These are phyloP conservation scores for Hyphantria cunea DNA, from an alignment of 1,140 invertebrate species.

Conservation along the genomic window DNA sequence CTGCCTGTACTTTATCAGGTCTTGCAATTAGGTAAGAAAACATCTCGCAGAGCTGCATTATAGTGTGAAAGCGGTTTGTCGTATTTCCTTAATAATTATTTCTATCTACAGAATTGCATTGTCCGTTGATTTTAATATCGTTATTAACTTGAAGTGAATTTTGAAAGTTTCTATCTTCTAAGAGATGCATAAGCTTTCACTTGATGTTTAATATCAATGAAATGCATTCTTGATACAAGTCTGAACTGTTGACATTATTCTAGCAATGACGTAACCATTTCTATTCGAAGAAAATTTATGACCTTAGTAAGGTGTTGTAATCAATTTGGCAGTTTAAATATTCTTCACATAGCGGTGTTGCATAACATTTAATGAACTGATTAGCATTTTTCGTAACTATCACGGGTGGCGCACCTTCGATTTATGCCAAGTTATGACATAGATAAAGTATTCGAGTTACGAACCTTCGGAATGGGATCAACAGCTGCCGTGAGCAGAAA, in stretches of 20 bases:
- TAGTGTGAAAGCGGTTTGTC: conserved; percentile 23
- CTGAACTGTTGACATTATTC: neutral
- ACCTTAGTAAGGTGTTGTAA: conserved; percentile 26
- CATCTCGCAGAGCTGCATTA: neutral
- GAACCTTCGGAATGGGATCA: conserved; percentile 4
- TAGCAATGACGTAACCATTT: conserved; percentile 8
- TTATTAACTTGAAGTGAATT: neutral
- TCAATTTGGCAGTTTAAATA: conserved; percentile 22
- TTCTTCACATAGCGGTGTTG: conserved; percentile 10
- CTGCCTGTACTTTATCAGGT: conserved; percentile 6
- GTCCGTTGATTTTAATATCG: neutral
- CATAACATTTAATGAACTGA: conserved; percentile 14
- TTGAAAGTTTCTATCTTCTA: conserved; percentile 17
- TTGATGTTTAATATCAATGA: neutral
- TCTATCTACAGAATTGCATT: conserved; percentile 16
- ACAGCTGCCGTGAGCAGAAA: conserved; percentile 6
- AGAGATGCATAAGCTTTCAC: conserved; percentile 14
- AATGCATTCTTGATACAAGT: neutral
- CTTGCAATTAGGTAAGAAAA: conserved; percentile 1
- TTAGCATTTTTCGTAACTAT: conserved; percentile 29
- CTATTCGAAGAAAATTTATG: conserved; percentile 17
- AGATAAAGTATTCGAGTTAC: conserved; percentile 13
- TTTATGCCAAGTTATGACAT: conserved; percentile 21
- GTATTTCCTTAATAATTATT: conserved; percentile 27
- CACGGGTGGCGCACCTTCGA: conserved; percentile 1